These are phyloP conservation scores for Megaceryle torquata DNA, from an alignment of 2,113 vertebrate species.

Conservation along the genomic window DNA sequence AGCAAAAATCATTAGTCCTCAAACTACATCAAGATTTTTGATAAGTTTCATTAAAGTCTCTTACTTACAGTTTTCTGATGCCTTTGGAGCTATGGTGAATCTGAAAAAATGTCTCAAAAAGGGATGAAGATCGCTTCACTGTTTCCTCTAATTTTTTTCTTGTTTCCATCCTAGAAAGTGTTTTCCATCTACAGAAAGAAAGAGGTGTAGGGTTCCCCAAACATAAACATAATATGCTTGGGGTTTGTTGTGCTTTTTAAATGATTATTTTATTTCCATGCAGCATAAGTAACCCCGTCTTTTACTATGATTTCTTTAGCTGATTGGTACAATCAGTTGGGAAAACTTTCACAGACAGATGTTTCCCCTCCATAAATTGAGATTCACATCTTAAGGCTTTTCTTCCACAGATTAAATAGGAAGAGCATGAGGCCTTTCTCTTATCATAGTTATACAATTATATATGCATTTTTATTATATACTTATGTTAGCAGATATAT, in stretches of 20 bases:
- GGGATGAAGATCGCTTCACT: background rate
- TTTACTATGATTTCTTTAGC: background rate
- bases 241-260: background rate
- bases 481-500: background rate
- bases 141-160: background rate
- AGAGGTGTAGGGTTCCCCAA: background rate
- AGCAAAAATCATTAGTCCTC: background rate
- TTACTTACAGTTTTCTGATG: background rate
- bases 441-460: background rate
- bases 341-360: background rate
- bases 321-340: background rate
- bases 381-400: background rate
- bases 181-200: background rate
- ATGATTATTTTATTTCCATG: background rate
- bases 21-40: background rate
- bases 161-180: background rate
- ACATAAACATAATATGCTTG: background rate
- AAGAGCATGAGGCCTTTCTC: background rate
- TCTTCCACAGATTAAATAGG: background rate
- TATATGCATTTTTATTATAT: background rate
- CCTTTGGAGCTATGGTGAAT: background rate
- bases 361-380: background rate
- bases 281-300: background rate
- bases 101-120: background rate
- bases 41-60: background rate